Percentiles rank a stretch among this genome's conserved stretches.
These are phyloP conservation scores for Pogonomyrmex barbatus DNA, from an alignment of 1,140 invertebrate genomes.

Conservation along the genomic window DNA sequence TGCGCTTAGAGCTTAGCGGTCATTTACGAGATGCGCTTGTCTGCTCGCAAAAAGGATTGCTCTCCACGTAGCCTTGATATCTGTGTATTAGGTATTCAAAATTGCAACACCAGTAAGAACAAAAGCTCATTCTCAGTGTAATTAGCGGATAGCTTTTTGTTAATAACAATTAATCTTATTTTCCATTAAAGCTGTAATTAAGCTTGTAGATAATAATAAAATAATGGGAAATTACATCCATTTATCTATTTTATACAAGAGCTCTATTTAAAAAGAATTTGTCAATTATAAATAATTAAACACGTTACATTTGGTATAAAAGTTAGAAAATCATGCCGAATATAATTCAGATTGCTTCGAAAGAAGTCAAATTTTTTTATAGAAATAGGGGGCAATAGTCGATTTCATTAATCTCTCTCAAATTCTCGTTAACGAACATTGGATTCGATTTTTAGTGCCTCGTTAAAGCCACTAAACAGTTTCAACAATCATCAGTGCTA, in stretches of 20 bases:
- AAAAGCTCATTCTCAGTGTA: background rate
- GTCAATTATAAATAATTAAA: background rate
- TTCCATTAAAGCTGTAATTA: slow-evolving; percentile 16
- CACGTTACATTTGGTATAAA: background rate
- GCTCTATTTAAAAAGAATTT: background rate
- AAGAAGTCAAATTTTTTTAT: background rate
- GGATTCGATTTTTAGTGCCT: slow-evolving; percentile 31
- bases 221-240: background rate
- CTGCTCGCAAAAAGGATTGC: background rate
- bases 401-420: slow-evolving; percentile 54
- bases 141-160: background rate
- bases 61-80: background rate
- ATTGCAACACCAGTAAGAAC: background rate
- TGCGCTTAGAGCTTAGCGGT: background rate
- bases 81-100: background rate
- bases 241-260: background rate
- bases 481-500: slow-evolving; percentile 45
- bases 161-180: slow-evolving; percentile 18
- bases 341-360: background rate
- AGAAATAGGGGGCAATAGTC: slow-evolving; percentile 1
- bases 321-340: background rate
- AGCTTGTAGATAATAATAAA: background rate
- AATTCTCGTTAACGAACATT: slow-evolving; percentile 39
- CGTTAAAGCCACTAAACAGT: slow-evolving; percentile 7
- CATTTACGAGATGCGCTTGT: slow-evolving; percentile 40